Base-by-base conservation (phyloP, 2,888 invertebrate genomes). In the Microlaimidae sp. region DNA sequence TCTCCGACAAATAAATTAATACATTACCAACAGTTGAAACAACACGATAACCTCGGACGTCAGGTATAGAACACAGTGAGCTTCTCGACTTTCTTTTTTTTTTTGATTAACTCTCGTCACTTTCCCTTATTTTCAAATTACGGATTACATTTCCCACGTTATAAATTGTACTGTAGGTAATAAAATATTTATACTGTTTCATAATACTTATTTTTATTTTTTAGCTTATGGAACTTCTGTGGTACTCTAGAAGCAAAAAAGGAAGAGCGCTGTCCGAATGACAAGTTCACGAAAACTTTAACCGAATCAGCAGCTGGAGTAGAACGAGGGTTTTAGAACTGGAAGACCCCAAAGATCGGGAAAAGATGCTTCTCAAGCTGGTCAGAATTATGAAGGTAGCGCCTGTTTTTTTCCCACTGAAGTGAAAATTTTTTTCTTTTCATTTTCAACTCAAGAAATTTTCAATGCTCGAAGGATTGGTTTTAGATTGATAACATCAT, bases 201-300 rank as follows among this genome's bases (percentile, higher is more conserved):
- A 17, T 17, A 32, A 32, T 19, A 38, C 23, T 17, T 21, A 52
- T n/a, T 47, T 41, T 49, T 56, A n/a, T 46, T 47, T 53, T 63
- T 54, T 61, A 75, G 74, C 88, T 92, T 58, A 89, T 92, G 0
- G 95, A 97, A 75, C 86, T 95, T 58, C 75, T 97, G 60, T 81
- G 90, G 63, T 97, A 93, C 92, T 88, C 93, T 38, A 83, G 88
- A 66, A 90, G 90, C 95, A 71, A 95, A 95, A 73, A 87, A 86
- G 60, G 95, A 95, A 72, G 92, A 93, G 70, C 79, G 85, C 63
- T 90, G 92, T 69, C 93, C 93, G 2, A 95, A 97, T 74, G 92
- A 90, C 29, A 78, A 83, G 61, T 97, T 97, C 71, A 97, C 97
- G 0, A 92, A 93, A 95, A 97, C 74, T 97, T 97, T 73, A 97